Base-by-base conservation (phyloP, 2,888 invertebrate genomes). In the Caenorhabditis afra region DNA sequence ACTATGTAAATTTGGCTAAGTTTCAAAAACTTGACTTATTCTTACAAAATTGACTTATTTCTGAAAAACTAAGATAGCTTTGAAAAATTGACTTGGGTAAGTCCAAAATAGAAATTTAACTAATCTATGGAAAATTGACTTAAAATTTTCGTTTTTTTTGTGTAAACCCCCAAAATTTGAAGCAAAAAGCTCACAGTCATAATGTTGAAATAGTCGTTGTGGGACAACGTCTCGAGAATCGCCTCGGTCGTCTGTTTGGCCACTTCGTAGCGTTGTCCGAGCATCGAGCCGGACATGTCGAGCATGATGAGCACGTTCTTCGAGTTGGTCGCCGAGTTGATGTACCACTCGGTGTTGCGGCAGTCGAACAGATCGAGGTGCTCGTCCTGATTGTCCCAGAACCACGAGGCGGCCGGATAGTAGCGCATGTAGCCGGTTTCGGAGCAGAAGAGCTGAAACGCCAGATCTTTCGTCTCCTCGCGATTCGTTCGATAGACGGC, bases 371-470 rank as follows among this genome's bases (percentile, higher is more conserved):
- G 93, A 90, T 96, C 96, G 58, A 84, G 66, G 23, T 68, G 74
- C 20, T 84, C 83, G n/a, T 84, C 83, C 39, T 80, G 62, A 73
- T 85, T 86, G 55, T 90, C 90, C 85, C 85, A 90, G 55, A 86
- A 85, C 90, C 90, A 90, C 2, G 88, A 86, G 5, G 90, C 86
- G 5, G 89, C 89, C 79, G 99, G 99, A 92, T 94, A 99, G 90
- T 95, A 95, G 8, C 99, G 92, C 87, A 99, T 93, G 88, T 98
- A 94, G 14, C 99, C 99, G 3, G 94, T 94, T 37, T 95, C 94
- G 85, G 96, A 96, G 35, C 98, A 97, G 91, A 98, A 99, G 91
- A 97, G 97, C 91, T 99, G 99, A 96, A 97, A 99, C 0, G 87
- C 88, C 41, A 90, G 76, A 70, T 90, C 90, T 39, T 88, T 84